Base-by-base conservation (phyloP, 2,888 invertebrate species). In the Prostheceraeus crozeri region DNA sequence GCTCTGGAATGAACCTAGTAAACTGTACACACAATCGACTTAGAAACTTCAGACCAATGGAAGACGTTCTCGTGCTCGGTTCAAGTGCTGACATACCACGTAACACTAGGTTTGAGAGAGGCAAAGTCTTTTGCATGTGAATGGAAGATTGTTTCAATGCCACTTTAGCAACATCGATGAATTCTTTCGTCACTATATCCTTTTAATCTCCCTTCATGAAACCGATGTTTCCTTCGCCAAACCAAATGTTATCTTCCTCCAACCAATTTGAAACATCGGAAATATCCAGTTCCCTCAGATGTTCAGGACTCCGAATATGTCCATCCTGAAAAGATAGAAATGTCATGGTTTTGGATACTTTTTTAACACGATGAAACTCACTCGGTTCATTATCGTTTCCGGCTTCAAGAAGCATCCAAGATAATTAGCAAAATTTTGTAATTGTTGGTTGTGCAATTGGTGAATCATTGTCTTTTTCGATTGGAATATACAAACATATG, bases 341-440 rank as follows among this genome's bases (percentile, higher is more conserved):
- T n/a, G n/a, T n/a, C n/a, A n/a, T n/a, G n/a, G n/a, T n/a, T n/a
- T n/a, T n/a, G n/a, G n/a, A n/a, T n/a, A n/a, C n/a, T n/a, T n/a
- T n/a, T n/a, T n/a, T n/a, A n/a, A n/a, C n/a, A n/a, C n/a, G n/a
- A n/a, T n/a, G n/a, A n/a, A n/a, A n/a, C n/a, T n/a, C n/a, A n/a
- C n/a, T n/a, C n/a, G n/a, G n/a, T n/a, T n/a, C n/a, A n/a, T n/a
- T n/a, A n/a, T n/a, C n/a, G n/a, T n/a, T n/a, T n/a, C n/a, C n/a
- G 48, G 48, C 27, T 48, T 48, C 25, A 48, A 25, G 19, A 48
- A 48, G 28, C 48, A 48, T 28, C 25, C 48, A 48, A 48, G 48
- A 19, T 28, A 48, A 28, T 48, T 30, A 21, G 11, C 25, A 8
- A 48, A 48, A 28, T 25, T 48, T 48, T 48, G 48, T 6, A 48